Evolutionary conservation across 2,113 vertebrate species (phyloP), one percentile per base, ranked within the genome.

Genomic region (Phaethornis superciliosus): DNA sequence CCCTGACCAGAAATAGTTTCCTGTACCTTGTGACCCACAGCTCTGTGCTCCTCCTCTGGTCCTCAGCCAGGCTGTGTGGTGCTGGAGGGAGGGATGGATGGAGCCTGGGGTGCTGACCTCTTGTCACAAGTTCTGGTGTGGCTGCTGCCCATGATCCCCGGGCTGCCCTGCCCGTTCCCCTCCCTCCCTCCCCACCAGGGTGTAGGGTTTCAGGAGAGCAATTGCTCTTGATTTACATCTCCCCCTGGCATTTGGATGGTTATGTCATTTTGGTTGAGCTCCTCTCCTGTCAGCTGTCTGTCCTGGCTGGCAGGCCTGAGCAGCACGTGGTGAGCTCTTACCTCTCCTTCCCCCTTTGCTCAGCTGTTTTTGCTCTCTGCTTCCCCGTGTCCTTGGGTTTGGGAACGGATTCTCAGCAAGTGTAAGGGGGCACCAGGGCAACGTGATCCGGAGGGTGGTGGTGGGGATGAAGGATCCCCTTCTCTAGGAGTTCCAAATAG

Each of bases 1-100:
- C 94, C 92, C 89, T 59, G 93, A 96, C 96, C 96, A 97, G 96
- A 97, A 97, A 96, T 97, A 97, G 96, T 97, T 96, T 94, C 92
- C 92, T 85, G 95, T 97, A 96, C 96, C 96, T 96, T 97, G 96
- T 97, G 96, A 97, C 94, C 94, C 11, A 0, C 65, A 90, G 94
- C 2, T 78, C 92, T 88, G 89, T 94, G 81, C 95, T 96, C 81
- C 88, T 96, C 69, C 71, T 69, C 86, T 94, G 93, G 92, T 96
- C 85, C 58, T 54, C 0, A 1, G 92, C 96, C 95, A 96, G 91
- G 85, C 94, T 81, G 75, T 74, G 75, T 63, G 56, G 89, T 84
- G 92, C 78, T 80, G 85, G 81, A 88, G 88, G 92, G 85, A 40
- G 40, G 37, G 37, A 40, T 40, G 37, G 37, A 85, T 40, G 88